Evolutionary conservation across 1,140 invertebrate genomes (phyloP).

Genomic region (Metaphire vulgaris): DNA sequence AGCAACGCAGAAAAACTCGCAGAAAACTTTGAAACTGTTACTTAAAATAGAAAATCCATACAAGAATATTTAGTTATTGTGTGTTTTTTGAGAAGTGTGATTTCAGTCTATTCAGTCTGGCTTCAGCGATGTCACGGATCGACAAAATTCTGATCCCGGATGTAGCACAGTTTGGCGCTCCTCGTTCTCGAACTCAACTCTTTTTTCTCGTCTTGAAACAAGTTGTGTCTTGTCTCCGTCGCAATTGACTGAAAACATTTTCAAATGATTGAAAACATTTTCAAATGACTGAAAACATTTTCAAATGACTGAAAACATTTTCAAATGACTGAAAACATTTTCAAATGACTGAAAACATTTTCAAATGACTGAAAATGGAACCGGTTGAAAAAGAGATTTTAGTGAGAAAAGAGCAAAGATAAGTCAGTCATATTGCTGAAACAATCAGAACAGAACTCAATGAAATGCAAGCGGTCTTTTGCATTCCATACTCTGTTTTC

Average conservation of each 20-base stretch:
- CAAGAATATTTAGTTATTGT: too few species aligned
- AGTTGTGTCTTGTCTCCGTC: conserved; percentile 45
- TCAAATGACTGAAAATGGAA: conserved; percentile 4
- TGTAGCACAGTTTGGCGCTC: conserved; percentile 3
- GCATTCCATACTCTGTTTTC: too few species aligned
- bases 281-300: background rate
- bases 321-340: background rate
- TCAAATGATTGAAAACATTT: background rate
- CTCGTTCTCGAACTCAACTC: background rate
- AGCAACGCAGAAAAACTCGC: too few species aligned
- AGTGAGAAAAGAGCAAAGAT: background rate
- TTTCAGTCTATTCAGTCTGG: too few species aligned
- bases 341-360: background rate
- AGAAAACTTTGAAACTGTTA: too few species aligned
- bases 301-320: background rate
- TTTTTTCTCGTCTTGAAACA: conserved; percentile 34
- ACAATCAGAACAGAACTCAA: too few species aligned
- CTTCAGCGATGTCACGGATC: conserved; percentile 5
- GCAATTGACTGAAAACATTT: conserved; percentile 45
- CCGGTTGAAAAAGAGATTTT: conserved; percentile 11
- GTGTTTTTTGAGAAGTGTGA: too few species aligned
- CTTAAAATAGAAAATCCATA: too few species aligned
- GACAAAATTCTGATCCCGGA: conserved; percentile 10
- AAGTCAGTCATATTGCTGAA: background rate
- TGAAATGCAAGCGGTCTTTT: too few species aligned